Evolutionary conservation across 1,140 invertebrate genomes (phyloP).

Genomic region (Babylonia areolata): DNA sequence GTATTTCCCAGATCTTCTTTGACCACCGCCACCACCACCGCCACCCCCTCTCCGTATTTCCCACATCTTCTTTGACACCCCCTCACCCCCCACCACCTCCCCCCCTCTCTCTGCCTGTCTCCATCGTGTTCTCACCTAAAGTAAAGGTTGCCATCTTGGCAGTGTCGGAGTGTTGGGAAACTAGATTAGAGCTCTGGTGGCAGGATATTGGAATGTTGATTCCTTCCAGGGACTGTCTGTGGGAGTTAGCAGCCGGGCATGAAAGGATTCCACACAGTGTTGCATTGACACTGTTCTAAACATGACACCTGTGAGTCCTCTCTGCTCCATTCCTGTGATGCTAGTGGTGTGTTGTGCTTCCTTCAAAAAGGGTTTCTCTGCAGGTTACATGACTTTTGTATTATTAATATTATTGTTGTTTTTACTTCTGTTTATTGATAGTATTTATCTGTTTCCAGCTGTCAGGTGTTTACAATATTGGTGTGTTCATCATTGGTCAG

Average conservation of each 20-base stretch:
- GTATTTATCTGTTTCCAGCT: too few species aligned
- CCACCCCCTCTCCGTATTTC: too few species aligned
- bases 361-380: too few species aligned
- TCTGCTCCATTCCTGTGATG: neutral
- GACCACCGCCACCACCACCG: too few species aligned
- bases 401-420: neutral
- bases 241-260: neutral
- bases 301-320: neutral
- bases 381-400: neutral
- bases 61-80: too few species aligned
- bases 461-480: too few species aligned
- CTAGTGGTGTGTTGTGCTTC: too few species aligned
- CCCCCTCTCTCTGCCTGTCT: neutral
- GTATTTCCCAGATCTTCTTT: too few species aligned
- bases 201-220: conserved; percentile 12
- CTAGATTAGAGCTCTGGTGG: neutral
- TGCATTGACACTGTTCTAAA: neutral
- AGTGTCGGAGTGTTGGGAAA: neutral
- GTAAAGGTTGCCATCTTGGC: neutral
- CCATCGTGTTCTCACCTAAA: neutral
- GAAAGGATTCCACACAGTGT: neutral
- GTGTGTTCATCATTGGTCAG: too few species aligned
- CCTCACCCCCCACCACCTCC: neutral
- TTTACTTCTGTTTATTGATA: too few species aligned
- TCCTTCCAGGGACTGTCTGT: neutral